Base-by-base conservation (phyloP, 2,888 invertebrate species). In the Brachynemurus nebulosus region DNA sequence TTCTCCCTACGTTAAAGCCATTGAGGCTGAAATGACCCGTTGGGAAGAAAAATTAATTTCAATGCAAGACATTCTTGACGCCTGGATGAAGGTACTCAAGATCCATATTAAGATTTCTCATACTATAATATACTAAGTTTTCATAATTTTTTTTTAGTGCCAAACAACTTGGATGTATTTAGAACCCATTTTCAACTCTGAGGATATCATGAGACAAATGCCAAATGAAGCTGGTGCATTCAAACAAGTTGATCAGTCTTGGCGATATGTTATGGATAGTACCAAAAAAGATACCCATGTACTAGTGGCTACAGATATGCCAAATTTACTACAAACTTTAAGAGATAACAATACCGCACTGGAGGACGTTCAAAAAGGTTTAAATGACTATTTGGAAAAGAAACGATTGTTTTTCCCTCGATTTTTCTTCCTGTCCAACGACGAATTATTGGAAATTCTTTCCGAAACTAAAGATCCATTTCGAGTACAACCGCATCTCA, bases 141-240 rank as follows among this genome's bases (percentile, higher is more conserved):
- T 23, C 9, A 23, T 23, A 9, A 23, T 23, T 9, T 23, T 9
- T 23, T 23, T 33, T 33, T 54, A 76, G 69, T 81, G 81, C 48
- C 96, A 96, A 72, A 78, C 85, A 0, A 91, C 90, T 0, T 96
- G 95, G 95, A 86, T 95, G 77, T 96, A 96, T 62, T 67, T 95
- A 49, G 95, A 96, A 59, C 95, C 95, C 0, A 95, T 96, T 56
- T 97, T 97, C 67, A 86, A 90, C 40, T 93, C 93, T 0, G 95
- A 95, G 59, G 96, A 97, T 64, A 96, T 97, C 47, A 88, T 92
- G 81, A 77, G 93, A 6, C 95, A 96, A 65, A 96, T 97, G 95
- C 96, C 96, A 0, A 79, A 82, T 0, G 96, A 97, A 60, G 90
- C 92, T 0, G 76, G 88, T 19, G 90, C 88, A 60, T 95, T 95